A percentile compares a stretch with the other conserved stretches of the same genome.
These are phyloP conservation scores for Florisuga fusca DNA, from an alignment of 2,797 vertebrate species.

Conservation along the genomic window DNA sequence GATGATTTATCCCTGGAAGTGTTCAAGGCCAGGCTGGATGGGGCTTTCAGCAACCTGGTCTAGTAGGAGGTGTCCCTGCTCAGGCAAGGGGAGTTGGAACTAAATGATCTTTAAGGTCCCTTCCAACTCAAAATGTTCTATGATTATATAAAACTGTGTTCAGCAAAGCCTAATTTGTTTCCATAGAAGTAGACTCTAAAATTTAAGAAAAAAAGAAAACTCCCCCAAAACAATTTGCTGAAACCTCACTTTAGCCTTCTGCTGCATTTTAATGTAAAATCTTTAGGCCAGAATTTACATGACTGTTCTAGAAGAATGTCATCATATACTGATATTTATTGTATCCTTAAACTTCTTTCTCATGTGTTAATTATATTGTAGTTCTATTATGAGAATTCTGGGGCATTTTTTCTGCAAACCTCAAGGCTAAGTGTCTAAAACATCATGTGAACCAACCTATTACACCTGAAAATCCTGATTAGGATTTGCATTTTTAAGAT, in stretches of 20 bases:
- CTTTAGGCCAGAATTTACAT: neutral
- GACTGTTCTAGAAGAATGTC: neutral
- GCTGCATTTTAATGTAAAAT: neutral
- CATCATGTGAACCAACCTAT: neutral
- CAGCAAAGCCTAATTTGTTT: neutral
- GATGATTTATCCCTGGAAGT: too few relatives aligned
- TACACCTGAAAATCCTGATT: neutral
- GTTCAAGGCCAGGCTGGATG: too few relatives aligned
- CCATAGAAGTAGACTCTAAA: neutral
- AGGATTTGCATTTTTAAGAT: neutral
- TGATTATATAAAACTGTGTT: neutral
- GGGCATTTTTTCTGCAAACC: neutral
- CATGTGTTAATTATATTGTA: neutral
- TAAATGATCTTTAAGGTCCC: too few relatives aligned
- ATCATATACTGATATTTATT: neutral
- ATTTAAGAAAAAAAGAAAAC: neutral
- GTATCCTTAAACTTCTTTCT: neutral
- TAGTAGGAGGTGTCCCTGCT: too few relatives aligned
- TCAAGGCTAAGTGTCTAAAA: neutral
- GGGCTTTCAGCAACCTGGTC: too few relatives aligned
- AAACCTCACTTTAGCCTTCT: neutral
- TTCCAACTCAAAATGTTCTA: too few relatives aligned
- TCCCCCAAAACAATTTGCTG: neutral
- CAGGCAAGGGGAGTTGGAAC: too few relatives aligned
- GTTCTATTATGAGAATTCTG: neutral